Evolutionary conservation across 2,888 invertebrate genomes (phyloP).

Genomic region (Petrolisthes cinctipes): DNA sequence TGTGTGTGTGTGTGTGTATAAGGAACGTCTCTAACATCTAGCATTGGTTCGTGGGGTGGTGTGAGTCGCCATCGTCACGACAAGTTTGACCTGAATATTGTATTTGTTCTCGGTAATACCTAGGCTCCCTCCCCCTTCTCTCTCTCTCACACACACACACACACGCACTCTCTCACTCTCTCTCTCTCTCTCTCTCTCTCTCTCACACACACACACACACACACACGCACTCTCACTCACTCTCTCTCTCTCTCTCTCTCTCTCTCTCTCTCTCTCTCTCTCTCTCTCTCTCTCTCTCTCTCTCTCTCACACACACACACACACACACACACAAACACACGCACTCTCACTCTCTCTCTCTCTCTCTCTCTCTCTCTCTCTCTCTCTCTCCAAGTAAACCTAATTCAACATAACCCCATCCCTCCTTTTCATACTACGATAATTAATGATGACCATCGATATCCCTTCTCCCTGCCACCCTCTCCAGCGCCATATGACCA

Average conservation of each 20-base stretch:
- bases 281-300: conserved; percentile 12
- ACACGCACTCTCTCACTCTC: background rate
- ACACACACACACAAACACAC: background rate
- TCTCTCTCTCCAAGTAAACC: background rate
- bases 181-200: conserved; percentile 6
- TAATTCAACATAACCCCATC: background rate
- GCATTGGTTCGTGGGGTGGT: too few species aligned
- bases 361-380: background rate
- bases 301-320: background rate
- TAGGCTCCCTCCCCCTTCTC: background rate
- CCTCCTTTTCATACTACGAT: background rate
- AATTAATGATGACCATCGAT: too few species aligned
- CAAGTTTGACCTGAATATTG: background rate
- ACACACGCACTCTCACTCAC: background rate
- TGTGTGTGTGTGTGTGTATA: background rate
- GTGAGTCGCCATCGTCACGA: too few species aligned
- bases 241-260: background rate
- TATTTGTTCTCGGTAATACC: background rate
- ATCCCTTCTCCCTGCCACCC: too few species aligned
- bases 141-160: background rate
- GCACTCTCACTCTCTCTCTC: background rate
- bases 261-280: background rate
- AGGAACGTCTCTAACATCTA: too few species aligned
- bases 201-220: background rate
- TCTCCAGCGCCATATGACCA: too few species aligned